Conservation (phyloP, 2,113 vertebrate genomes). For the Pelmatolapia mariae region DNA sequence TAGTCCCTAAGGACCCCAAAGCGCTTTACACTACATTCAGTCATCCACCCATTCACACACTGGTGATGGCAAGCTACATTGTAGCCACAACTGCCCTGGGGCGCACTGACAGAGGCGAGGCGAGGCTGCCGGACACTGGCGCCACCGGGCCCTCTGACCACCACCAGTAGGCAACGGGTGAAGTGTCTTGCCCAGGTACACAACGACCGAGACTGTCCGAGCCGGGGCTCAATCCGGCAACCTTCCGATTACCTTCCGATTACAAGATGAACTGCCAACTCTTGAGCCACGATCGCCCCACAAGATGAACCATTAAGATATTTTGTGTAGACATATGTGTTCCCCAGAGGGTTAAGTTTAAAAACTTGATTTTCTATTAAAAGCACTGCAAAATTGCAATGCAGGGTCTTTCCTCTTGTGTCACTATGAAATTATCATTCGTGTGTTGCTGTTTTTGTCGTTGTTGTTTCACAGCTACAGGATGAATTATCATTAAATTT, state of each 20-base stretch:
- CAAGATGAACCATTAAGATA: neutral
- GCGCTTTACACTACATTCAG: neutral
- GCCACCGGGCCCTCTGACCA: fast-evolving
- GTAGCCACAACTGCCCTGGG: neutral
- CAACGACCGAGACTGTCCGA: fast-evolving
- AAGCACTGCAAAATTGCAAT: neutral
- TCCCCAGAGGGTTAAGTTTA: neutral
- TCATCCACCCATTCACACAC: fast-evolving
- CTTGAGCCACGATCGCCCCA: neutral
- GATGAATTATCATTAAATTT: neutral
- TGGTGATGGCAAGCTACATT: fast-evolving
- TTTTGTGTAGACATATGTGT: neutral
- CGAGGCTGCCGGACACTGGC: neutral
- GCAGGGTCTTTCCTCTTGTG: neutral
- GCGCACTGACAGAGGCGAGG: neutral
- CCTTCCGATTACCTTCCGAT: neutral
- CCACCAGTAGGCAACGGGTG: neutral
- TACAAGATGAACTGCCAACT: neutral
- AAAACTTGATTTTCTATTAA: neutral
- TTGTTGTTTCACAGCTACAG: neutral
- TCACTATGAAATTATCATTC: neutral
- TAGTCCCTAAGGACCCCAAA: fast-evolving
- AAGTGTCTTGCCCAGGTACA: neutral
- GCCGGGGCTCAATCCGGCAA: neutral
- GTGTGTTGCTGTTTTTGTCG: neutral